Evolutionary conservation across 2,888 invertebrate genomes (phyloP), one percentile per base, ranked within the genome.

Genomic region (Criorhina ranunculi): DNA sequence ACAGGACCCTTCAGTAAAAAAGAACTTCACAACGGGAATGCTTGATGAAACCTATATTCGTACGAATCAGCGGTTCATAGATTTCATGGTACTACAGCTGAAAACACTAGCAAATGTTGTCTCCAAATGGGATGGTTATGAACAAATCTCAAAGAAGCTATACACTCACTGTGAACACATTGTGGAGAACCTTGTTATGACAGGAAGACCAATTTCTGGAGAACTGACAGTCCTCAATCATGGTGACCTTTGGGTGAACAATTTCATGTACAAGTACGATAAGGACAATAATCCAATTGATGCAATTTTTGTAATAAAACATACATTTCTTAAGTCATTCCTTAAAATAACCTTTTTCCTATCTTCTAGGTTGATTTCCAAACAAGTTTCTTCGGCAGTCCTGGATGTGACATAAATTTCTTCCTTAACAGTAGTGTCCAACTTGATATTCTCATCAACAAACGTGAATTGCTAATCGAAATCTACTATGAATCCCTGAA

Each of bases 191-290:
- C 89, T 91, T 42, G 89, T 91, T 0, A 49, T 64, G 37, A 91
- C 90, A 4, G 91, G 92, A 0, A 87, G 89, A 2, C 83, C 88
- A 0, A 81, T 78, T 11, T n/a, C 88, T 0, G 89, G 89, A 2
- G 90, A 91, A 75, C 91, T 93, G 60, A 92, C 92, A 29, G 93
- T 93, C n/a, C 88, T 93, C 42, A 93, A 93, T 87, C 93, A 93
- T 87, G 93, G 93, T 9, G 93, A 93, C 87, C 89, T 93, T 1
- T 93, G 93, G 93, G 90, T 92, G n/a, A 93, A 93, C 78, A 93
- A 93, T 87, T 92, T 93, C 87, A 91, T 93, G 91, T 93, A 93
- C 88, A 92, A 92, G 87, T 93, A 93, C 86, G 87, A 91, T 70
- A 87, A 88, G 2, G 85, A 89, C 24, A 87, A 90, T 70, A 90